phyloP scores from a whole-genome alignment of 2,888 invertebrate species.

The Suillia variegata region DNA sequence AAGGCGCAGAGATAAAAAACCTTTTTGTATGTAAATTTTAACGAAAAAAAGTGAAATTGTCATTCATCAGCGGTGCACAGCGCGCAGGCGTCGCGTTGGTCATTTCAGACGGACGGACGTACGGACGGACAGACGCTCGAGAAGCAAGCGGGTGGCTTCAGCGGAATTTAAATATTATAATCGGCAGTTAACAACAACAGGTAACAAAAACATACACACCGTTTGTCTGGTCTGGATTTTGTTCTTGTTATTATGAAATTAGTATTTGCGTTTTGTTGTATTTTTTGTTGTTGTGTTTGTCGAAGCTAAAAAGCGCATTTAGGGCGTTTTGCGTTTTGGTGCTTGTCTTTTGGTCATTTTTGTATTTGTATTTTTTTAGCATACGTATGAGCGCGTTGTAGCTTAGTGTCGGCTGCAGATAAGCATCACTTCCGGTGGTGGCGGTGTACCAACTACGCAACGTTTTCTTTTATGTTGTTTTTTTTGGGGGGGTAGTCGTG shows the following conservation, averaged over 20 bases:
- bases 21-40: conserved; percentile 38
- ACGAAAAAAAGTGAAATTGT: conserved; percentile 23
- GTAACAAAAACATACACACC: not conserved
- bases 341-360: not conserved
- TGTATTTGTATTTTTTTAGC: not conserved
- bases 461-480: not conserved
- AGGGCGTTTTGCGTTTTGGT: not conserved
- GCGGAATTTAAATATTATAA: conserved; percentile 5
- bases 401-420: conserved; percentile 23
- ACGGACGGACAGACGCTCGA: too few species aligned
- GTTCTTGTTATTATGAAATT: not conserved
- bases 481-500: conserved; percentile 46
- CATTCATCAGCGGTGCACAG: conserved; percentile 29
- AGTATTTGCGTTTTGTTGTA: not conserved
- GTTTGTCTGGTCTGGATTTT: not conserved
- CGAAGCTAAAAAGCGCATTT: too few species aligned
- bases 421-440: conserved; percentile 33
- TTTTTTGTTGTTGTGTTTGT: not conserved
- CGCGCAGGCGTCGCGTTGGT: conserved; percentile 19
- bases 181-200: conserved; percentile 4
- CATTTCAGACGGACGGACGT: not conserved
- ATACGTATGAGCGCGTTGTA: not conserved
- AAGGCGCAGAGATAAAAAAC: conserved; percentile 10
- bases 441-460: conserved; percentile 5
- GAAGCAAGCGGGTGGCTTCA: too few species aligned